Evolutionary conservation across 2,797 vertebrate genomes (phyloP).

Genomic region (Gila robusta): DNA sequence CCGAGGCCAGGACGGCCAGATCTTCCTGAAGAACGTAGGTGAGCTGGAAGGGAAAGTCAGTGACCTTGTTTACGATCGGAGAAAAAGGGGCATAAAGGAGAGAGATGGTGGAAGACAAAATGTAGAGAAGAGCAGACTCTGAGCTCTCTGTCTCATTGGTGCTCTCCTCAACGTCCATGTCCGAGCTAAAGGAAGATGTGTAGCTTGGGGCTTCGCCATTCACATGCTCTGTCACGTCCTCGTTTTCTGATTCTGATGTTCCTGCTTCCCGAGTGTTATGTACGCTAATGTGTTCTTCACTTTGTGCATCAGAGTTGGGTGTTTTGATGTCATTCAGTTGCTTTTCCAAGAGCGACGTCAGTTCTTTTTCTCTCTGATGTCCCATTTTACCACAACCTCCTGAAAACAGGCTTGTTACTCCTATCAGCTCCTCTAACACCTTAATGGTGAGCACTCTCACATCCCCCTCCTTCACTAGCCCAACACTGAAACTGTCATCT

Average conservation of each 20-base stretch:
- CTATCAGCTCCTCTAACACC: constrained; percentile 75
- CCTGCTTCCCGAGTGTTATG: neutral
- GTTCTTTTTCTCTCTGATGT: constrained; percentile 39
- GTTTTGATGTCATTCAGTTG: constrained; percentile 33
- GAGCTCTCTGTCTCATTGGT: constrained; percentile 53
- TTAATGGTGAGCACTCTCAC: constrained; percentile 71
- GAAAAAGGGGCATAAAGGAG: constrained; percentile 73
- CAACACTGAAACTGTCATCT: constrained; percentile 71
- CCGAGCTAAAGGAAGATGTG: constrained; percentile 21
- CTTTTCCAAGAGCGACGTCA: constrained; percentile 40
- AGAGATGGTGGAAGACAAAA: constrained; percentile 72
- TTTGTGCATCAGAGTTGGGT: constrained; percentile 30
- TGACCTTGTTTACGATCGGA: constrained; percentile 73
- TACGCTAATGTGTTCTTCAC: neutral
- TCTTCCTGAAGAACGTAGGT: constrained; percentile 77
- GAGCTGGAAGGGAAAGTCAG: constrained; percentile 75
- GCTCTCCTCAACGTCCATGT: constrained; percentile 39
- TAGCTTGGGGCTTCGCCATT: constrained; percentile 16
- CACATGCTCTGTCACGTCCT: constrained; percentile 26
- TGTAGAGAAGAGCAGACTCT: constrained; percentile 65
- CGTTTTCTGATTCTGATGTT: constrained; percentile 14
- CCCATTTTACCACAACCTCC: constrained; percentile 69
- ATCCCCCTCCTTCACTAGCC: constrained; percentile 69
- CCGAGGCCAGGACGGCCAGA: constrained; percentile 69
- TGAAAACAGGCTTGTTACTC: constrained; percentile 73